Percentiles rank a stretch among this genome's conserved stretches.
phyloP scores from a whole-genome alignment of 2,113 vertebrate genomes.

The Scartelaos histophorus region DNA sequence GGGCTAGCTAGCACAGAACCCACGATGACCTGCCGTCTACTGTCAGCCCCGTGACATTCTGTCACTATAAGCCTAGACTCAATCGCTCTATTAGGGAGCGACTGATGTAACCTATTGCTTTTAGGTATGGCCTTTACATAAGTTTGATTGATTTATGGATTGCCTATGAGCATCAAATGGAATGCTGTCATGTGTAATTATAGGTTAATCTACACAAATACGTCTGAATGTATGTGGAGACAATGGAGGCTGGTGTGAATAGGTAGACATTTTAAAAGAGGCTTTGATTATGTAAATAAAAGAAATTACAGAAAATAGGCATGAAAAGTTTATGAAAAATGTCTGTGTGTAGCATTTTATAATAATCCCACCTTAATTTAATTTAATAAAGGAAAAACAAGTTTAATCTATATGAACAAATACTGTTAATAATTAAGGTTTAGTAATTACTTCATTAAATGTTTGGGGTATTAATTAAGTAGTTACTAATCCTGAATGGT shows the following conservation, averaged over 20 bases:
- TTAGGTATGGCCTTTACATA: background rate
- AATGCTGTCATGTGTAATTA: background rate
- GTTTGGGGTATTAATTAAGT: no score
- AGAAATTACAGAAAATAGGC: no score
- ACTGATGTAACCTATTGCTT: background rate
- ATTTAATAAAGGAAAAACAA: no score
- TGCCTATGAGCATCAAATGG: background rate
- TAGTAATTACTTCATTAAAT: no score
- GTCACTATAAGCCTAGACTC: background rate
- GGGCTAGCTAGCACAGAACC: background rate
- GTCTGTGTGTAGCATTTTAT: no score
- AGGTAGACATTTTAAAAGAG: background rate
- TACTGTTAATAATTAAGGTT: no score
- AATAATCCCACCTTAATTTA: no score
- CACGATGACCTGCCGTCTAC: slow-evolving; percentile 9
- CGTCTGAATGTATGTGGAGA: background rate
- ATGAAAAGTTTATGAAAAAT: no score
- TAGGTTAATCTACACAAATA: background rate
- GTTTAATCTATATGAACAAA: no score
- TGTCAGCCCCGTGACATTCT: background rate
- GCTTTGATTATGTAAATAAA: background rate
- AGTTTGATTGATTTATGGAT: slow-evolving; percentile 7
- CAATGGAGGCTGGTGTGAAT: background rate
- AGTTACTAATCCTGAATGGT: no score
- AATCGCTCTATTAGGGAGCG: slow-evolving; percentile 2